Evolutionary conservation across 2,797 vertebrate genomes (phyloP).

Genomic region (Propithecus deckenii): DNA sequence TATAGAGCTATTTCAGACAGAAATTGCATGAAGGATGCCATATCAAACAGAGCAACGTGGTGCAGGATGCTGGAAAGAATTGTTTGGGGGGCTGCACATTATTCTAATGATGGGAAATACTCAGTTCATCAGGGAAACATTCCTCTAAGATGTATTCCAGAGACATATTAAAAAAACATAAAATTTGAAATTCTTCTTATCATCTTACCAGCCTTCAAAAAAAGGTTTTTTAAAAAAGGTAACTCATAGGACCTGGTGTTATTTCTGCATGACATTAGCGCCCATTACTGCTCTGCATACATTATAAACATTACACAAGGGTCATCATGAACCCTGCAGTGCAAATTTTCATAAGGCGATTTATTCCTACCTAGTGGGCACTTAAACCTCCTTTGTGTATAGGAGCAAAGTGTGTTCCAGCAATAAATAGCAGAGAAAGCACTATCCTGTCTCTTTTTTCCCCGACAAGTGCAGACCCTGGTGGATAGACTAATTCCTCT

Average conservation of each 20-base stretch:
- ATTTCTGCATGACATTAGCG: conserved; percentile 78
- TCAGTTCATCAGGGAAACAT: background rate
- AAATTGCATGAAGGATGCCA: background rate
- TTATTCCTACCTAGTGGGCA: conserved; percentile 85
- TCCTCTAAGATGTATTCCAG: background rate
- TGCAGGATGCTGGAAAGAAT: background rate
- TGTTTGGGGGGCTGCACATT: background rate
- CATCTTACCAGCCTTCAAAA: conserved; percentile 6
- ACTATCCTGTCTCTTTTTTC: background rate
- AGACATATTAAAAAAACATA: background rate
- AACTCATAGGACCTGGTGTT: conserved; percentile 64
- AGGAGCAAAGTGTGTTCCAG: conserved; percentile 78
- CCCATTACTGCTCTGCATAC: conserved; percentile 81
- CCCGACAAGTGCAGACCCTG: conserved; percentile 60
- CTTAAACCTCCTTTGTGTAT: conserved; percentile 82
- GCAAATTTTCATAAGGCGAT: conserved; percentile 84
- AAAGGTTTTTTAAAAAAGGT: conserved; percentile 15
- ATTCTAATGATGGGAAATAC: background rate
- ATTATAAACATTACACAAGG: conserved; percentile 83
- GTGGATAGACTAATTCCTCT: conserved; percentile 16
- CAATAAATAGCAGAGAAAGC: conserved; percentile 79
- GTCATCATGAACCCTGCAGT: conserved; percentile 78
- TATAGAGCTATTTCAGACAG: background rate
- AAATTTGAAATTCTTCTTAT: conserved; percentile 23
- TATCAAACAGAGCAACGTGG: background rate